Conservation (phyloP, 2,888 invertebrate genomes). For the Pseudolycoriella hygida region DNA sequence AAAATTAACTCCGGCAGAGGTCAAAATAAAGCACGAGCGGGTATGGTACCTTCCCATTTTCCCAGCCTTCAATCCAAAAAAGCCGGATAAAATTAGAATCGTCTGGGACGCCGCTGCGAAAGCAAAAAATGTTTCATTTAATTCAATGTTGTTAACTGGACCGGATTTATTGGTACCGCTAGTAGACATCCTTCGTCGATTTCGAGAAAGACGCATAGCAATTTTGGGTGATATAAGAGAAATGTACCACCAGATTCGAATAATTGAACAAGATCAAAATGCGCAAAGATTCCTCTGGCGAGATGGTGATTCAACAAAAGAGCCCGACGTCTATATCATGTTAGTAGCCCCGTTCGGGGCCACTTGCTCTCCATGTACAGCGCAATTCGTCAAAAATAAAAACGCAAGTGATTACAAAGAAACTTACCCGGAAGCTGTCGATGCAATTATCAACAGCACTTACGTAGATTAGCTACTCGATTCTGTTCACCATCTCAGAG, state of each 20-base stretch:
- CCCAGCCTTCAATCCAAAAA: constrained; percentile 12
- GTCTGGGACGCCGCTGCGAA: too few species aligned
- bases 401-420: not conserved
- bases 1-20: constrained; percentile 7
- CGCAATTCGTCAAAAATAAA: not conserved
- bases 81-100: too few species aligned
- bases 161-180: too few species aligned
- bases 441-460: not conserved
- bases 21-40: constrained; percentile 7
- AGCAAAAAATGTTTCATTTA: too few species aligned
- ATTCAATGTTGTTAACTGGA: too few species aligned
- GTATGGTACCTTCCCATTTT: constrained; percentile 14
- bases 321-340: not conserved
- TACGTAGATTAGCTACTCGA: not conserved
- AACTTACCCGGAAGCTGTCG: not conserved
- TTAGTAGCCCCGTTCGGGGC: not conserved
- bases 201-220: constrained; percentile 10
- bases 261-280: constrained; percentile 6
- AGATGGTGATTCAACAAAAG: not conserved
- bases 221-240: constrained; percentile 10
- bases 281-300: constrained; percentile 10
- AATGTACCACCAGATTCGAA: constrained; percentile 10
- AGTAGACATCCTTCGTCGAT: too few species aligned
- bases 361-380: not conserved
- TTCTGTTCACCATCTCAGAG: too few species aligned